Evolutionary conservation across 2,888 invertebrate genomes (phyloP).

Genomic region (Allacma fusca): DNA sequence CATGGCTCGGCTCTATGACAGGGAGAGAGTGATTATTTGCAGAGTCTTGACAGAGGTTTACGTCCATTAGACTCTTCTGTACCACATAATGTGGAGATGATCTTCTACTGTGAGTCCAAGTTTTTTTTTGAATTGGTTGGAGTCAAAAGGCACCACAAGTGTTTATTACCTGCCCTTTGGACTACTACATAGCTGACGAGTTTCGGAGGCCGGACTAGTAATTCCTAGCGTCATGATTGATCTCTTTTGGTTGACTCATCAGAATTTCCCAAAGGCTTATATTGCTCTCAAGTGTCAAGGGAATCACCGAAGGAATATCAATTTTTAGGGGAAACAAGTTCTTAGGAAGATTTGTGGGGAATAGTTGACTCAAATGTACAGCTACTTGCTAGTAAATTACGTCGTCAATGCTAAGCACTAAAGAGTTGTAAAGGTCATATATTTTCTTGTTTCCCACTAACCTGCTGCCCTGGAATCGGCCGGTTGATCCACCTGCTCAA

Average conservation of each 20-base stretch:
- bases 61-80: no score
- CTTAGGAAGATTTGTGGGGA: background rate
- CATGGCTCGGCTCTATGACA: no score
- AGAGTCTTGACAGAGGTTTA: no score
- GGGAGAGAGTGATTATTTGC: no score
- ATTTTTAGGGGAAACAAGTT: constrained; percentile 40
- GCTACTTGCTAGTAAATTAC: background rate
- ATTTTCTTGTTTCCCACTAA: constrained; percentile 51
- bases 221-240: background rate
- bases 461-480: constrained; percentile 54
- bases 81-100: no score
- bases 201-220: background rate
- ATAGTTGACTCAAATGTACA: background rate
- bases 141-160: no score
- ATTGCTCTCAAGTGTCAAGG: background rate
- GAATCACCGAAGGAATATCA: constrained; percentile 38
- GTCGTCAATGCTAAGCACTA: background rate
- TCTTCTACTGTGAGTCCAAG: no score
- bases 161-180: no score
- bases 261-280: background rate
- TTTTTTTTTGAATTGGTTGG: no score
- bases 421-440: constrained; percentile 43
- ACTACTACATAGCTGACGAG: no score
- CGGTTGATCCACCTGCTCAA: constrained; percentile 42
- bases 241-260: background rate